Evolutionary conservation across 2,113 vertebrate species (phyloP), one percentile per base, ranked within the genome.

Genomic region (Pionites leucogaster): DNA sequence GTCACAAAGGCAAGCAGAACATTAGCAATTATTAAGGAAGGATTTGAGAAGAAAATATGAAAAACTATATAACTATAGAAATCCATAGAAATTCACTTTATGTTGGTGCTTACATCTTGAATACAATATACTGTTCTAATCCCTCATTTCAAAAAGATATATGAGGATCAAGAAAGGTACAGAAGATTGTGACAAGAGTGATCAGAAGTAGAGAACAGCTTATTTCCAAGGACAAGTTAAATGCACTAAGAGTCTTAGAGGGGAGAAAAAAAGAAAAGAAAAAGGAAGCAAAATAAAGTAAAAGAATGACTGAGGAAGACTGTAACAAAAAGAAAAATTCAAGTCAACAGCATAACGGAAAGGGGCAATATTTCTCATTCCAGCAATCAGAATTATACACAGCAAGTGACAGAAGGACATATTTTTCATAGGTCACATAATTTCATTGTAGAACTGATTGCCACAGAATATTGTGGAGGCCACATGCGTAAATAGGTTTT

Each of bases 1-100:
- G 57, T 84, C 57, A 52, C 70, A 92, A 79, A 82, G 39, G 41
- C 57, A 92, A 91, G 74, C 18, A 83, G 72, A 92, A 71, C 44
- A 74, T 92, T 94, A 78, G 57, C 52, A 68, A 89, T 91, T 92
- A 95, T 82, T 92, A 88, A 84, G 83, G 44, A 84, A 82, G 69
- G 89, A 95, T 92, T 93, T 95, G 55, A 84, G 50, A 96, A 92
- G 52, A 95, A 94, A 92, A 92, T 86, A 86, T 60, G 68, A 81
- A 95, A 91, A 82, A 78, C 33, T 60, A 3, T 84, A 44, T 86
- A 83, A 55, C 35, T 29, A 47, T 24, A 95, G 77, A 92, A 86
- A 93, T 84, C 76, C 86, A 81, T 83, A 86, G 55, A 94, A 92
- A 89, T 71, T 60, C 81, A 91, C 60, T 92, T 93, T 76, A 82